Evolutionary conservation across 2,797 vertebrate species (phyloP), one percentile per base, ranked within the genome.

Genomic region (Coregonus ussuriensis): DNA sequence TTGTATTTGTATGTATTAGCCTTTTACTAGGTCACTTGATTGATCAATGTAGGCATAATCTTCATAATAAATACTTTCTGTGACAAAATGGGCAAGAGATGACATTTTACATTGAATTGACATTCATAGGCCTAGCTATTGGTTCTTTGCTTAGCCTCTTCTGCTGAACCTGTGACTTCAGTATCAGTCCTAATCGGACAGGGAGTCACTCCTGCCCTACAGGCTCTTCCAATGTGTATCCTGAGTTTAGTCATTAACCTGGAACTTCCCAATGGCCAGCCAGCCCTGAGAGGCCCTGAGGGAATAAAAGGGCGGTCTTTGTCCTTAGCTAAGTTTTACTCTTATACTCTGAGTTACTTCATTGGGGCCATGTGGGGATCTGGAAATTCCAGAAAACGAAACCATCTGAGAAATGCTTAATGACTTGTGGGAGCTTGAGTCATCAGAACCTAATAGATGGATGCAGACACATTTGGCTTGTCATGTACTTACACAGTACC

Each of bases 331-430:
- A 76, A 81, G 41, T 79, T 75, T 74, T 72, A 66, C 77, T 72
- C 21, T 79, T 71, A 84, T 78, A 75, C 68, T 79, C 41, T 62
- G 74, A 69, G 77, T 72, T 51, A 86, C 85, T 89, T 91, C 84
- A n/a, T 81, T 77, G 85, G 86, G 91, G 87, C 65, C 6, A 65
- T 83, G 59, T 62, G 16, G 70, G 87, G 86, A 89, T 92, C 91
- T 92, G 93, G 94, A 95, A 95, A 94, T 92, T 94, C 94, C 93
- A 93, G 89, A 93, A 91, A 80, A 79, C 65, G 78, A 84, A 81
- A 84, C 72, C 63, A 69, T 71, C 87, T 87, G 86, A 82, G 79
- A 79, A 85, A 80, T 67, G 76, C 82, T 89, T 87, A 74, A 74
- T 91, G 90, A 91, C 89, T 71, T 31, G 15, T n/a, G 9, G 25